A percentile compares a stretch with the other conserved stretches of the same genome.
These are phyloP conservation scores for Babylonia areolata DNA, from an alignment of 1,140 invertebrate genomes.

Conservation along the genomic window DNA sequence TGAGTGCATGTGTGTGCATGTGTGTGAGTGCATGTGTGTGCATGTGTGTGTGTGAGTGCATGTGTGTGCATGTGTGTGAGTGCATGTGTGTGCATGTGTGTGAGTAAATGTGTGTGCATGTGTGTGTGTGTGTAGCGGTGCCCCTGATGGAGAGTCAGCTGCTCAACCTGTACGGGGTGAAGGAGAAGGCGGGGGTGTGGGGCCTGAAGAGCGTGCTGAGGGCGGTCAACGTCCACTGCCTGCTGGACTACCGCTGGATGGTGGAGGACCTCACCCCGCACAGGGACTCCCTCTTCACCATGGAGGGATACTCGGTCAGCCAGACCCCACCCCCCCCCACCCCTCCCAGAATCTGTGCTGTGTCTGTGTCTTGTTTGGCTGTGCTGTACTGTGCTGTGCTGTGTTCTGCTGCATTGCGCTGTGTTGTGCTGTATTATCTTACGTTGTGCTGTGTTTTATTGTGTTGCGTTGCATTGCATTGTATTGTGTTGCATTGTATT, in stretches of 20 bases:
- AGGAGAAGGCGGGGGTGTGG: conserved; percentile 58
- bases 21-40: not conserved
- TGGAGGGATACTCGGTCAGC: conserved; percentile 63
- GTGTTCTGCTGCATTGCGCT: too few species aligned
- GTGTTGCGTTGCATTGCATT: too few species aligned
- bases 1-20: not conserved
- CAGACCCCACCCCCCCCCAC: too few species aligned
- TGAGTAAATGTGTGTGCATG: too few species aligned
- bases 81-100: not conserved
- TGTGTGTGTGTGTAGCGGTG: conserved; percentile 49
- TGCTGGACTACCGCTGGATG: conserved; percentile 67
- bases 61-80: not conserved
- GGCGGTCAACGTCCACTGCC: conserved; percentile 52
- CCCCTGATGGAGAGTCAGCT: conserved; percentile 59
- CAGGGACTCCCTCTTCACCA: conserved; percentile 53
- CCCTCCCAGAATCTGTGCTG: too few species aligned
- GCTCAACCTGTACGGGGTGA: conserved; percentile 60
- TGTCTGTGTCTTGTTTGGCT: too few species aligned
- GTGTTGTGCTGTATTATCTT: too few species aligned
- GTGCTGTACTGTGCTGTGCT: too few species aligned
- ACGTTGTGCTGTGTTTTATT: too few species aligned
- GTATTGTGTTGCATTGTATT: too few species aligned
- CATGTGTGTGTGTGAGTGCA: too few species aligned
- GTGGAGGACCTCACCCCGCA: conserved; percentile 65
- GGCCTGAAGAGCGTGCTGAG: conserved; percentile 63